Base-by-base conservation (phyloP, 2,888 invertebrate genomes). In the Lacanobia oleracea region DNA sequence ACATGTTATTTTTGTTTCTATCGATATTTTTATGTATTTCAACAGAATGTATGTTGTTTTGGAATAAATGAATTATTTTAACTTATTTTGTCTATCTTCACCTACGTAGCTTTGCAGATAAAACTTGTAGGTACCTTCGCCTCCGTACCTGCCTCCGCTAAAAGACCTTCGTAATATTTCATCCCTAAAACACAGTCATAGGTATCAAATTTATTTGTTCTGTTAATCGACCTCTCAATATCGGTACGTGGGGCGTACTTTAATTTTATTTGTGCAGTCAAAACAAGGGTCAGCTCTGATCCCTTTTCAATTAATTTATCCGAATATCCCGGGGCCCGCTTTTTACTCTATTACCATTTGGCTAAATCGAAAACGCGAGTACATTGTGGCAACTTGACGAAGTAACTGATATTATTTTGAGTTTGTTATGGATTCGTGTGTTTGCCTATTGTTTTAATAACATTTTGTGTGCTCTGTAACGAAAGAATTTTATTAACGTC, bases 181-280 rank as follows among this genome's bases (percentile, higher is more conserved):
- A 40, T 40, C 40, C 21, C 59, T 59, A 59, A 45, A 51, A 67
- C 40, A 63, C 72, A 62, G 57, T 76, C 77, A 86, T 77, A 79
- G 71, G 81, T 88, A 90, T 88, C 83, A 85, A 86, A 87, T 90
- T 85, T 91, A 88, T 91, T 92, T 91, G 88, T 77, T 80, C 78
- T 88, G 92, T 88, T 91, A 94, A 94, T 93, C 91, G 93, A 91
- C 88, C 93, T 91, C 85, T 87, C 87, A 89, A 91, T 93, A 93
- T 92, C 89, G 84, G 87, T 88, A 88, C 87, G 87, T 88, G 90
- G 91, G 88, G 92, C 86, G 91, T 89, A 89, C 90, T 93, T 93
- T 93, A 94, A 94, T 94, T 93, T 92, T 94, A 92, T 94, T 94
- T 94, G 93, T 89, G 86, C 93, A 91, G 90, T 90, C 92, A 92